These are phyloP conservation scores for Zosterops hypoxanthus DNA, from an alignment of 2,113 vertebrate genomes.

Conservation along the genomic window DNA sequence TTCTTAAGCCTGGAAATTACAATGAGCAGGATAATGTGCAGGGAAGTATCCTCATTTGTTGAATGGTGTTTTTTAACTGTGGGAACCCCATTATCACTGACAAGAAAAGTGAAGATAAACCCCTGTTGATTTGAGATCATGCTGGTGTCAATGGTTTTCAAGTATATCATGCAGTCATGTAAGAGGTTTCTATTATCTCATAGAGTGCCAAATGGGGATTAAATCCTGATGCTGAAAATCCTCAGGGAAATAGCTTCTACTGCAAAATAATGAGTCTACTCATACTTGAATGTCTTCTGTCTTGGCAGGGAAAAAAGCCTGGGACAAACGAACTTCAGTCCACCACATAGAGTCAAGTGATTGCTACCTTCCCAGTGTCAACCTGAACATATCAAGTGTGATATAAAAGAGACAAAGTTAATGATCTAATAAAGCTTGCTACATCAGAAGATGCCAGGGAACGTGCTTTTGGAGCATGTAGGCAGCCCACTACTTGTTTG, in stretches of 20 bases:
- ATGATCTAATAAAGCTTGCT: not conserved
- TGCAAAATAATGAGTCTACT: constrained; percentile 15
- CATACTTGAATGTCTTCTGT: not conserved
- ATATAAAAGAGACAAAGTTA: not conserved
- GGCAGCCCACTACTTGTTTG: not conserved
- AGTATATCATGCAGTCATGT: not conserved
- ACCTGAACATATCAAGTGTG: not conserved
- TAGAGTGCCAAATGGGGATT: not conserved
- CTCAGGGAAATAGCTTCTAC: not conserved
- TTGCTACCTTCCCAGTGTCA: not conserved
- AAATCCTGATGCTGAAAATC: constrained; percentile 10
- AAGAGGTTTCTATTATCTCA: constrained; percentile 46
- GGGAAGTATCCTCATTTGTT: not conserved
- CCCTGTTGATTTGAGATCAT: not conserved
- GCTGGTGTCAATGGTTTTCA: not conserved
- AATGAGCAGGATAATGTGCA: not conserved
- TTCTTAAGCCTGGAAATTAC: not conserved
- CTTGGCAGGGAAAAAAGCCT: not conserved
- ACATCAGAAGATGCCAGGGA: not conserved
- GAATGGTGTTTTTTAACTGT: not conserved
- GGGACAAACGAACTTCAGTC: not conserved
- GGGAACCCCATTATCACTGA: not conserved
- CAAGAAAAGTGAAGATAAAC: not conserved
- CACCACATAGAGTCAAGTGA: not conserved
- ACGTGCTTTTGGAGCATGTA: not conserved